These are phyloP conservation scores for Heteronetta atricapilla DNA, from an alignment of 2,113 vertebrate species.

Conservation along the genomic window DNA sequence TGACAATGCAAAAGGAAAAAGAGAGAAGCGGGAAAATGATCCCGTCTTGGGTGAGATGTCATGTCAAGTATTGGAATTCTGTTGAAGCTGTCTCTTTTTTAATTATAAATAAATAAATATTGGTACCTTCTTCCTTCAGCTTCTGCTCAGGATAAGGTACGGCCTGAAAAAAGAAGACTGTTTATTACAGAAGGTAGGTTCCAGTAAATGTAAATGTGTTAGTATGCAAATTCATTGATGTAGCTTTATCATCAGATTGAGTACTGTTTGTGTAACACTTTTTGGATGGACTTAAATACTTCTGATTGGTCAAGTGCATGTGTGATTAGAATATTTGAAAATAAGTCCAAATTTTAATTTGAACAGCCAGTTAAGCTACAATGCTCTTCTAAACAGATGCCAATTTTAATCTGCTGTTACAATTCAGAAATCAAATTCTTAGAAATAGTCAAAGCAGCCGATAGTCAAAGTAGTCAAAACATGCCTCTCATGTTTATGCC, in stretches of 20 bases:
- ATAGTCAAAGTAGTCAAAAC: neutral
- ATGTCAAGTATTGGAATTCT: neutral
- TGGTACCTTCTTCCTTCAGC: neutral
- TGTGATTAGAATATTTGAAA: neutral
- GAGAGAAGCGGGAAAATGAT: conserved; percentile 8
- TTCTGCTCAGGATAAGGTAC: neutral
- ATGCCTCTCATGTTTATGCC: neutral
- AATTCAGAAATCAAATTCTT: neutral
- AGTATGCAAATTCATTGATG: neutral
- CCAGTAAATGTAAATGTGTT: neutral
- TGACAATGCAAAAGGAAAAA: conserved; percentile 69
- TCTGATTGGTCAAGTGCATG: neutral
- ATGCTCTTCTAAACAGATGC: neutral
- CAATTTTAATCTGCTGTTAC: neutral
- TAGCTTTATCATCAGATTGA: neutral
- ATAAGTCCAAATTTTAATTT: neutral
- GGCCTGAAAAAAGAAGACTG: neutral
- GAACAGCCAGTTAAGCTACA: neutral
- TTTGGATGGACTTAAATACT: neutral
- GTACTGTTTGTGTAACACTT: neutral
- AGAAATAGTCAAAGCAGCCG: neutral
- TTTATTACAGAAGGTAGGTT: neutral
- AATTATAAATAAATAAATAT: neutral
- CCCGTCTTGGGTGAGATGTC: conserved; percentile 60
- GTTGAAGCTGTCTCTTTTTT: neutral